phyloP scores from a whole-genome alignment of 2,797 vertebrate genomes.

The Megaceryle alcyon region DNA sequence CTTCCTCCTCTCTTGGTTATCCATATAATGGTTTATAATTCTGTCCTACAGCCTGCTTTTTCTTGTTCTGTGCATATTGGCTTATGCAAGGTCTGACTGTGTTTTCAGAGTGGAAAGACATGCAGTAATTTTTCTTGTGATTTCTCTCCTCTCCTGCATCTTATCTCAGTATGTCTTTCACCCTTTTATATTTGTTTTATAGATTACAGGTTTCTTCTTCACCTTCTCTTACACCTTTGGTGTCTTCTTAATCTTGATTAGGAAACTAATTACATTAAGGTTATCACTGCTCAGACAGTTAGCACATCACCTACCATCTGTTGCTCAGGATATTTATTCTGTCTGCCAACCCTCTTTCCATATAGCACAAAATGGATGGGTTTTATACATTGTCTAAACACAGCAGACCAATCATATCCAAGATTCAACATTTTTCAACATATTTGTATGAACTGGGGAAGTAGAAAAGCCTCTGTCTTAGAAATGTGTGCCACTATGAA shows the following conservation, averaged over 20 bases:
- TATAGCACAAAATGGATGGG: background rate
- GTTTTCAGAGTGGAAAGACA: background rate
- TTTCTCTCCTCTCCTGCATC: background rate
- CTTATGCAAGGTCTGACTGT: background rate
- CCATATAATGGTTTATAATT: background rate
- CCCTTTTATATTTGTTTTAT: background rate
- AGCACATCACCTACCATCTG: background rate
- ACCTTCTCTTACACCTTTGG: background rate
- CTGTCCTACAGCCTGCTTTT: background rate
- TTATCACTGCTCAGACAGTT: constrained; percentile 8
- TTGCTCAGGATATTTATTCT: background rate
- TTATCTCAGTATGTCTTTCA: background rate
- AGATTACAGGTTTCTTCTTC: constrained; percentile 11
- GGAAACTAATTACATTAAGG: background rate
- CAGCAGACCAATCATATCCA: background rate
- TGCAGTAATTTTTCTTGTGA: background rate
- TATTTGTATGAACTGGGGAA: background rate
- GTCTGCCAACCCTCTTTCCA: background rate
- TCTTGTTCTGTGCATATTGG: background rate
- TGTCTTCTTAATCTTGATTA: constrained; percentile 34
- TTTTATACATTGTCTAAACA: background rate
- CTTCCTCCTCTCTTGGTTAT: background rate
- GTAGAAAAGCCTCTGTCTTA: background rate
- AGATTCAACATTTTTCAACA: background rate
- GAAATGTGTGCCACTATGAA: background rate